Evolutionary conservation across 2,888 invertebrate genomes (phyloP), one percentile per base, ranked within the genome.

Genomic region (Cynaeus angustus): DNA sequence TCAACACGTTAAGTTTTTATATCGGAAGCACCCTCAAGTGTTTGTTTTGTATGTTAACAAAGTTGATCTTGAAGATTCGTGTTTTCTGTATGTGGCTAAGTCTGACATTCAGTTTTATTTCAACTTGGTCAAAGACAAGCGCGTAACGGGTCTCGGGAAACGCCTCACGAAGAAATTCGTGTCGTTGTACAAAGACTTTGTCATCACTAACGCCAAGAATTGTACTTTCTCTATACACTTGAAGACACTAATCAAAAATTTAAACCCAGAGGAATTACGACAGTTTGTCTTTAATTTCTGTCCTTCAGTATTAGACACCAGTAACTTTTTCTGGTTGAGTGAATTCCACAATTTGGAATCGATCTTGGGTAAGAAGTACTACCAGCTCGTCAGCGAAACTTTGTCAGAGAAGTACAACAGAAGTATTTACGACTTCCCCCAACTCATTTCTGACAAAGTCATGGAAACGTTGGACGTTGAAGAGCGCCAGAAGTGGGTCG

Each of bases 401-500:
- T 12, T 72, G 4, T 16, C 52, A 10, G 14, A 52, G 30, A 10
- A 33, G 1, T 70, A 64, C 58, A 52, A 58, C 12, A 67, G 45
- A 43, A 56, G 61, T 28, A 14, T 70, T 5, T 67, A 64, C 9
- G 65, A 70, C 12, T 43, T 46, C 46, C 66, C 68, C 8, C 52
- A 72, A 2, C 28, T 68, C 10, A 61, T 70, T 5, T 21, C 10
- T 30, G 52, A 70, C 4, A 30, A 58, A n/a, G 21, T 70, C 3
- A 48, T 70, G 33, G 43, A 65, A 45, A 41, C 41, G 6, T 50
- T 66, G n/a, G 14, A 53, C 0, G 37, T 48, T 30, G 50, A 62
- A 1, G 58, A 70, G 28, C 5, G 72, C 12, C 65, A 66, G 41
- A 66, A 62, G 41, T 56, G 70, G 12, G 30, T 70, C 6, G 50